phyloP scores from a whole-genome alignment of 2,113 vertebrate genomes.

The Solenodon paradoxus region DNA sequence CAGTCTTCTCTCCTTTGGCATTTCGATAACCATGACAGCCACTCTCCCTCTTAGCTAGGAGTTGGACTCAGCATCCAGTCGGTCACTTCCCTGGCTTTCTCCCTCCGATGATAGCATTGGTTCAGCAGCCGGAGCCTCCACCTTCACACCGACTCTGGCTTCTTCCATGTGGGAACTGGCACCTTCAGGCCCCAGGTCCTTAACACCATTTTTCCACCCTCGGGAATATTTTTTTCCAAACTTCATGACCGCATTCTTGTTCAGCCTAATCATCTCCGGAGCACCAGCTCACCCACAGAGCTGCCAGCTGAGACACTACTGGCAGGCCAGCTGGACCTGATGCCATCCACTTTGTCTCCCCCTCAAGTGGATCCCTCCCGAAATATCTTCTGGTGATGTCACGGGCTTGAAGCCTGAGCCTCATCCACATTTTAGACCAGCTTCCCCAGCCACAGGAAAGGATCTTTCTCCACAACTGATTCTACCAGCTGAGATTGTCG shows the following conservation, averaged over 20 bases:
- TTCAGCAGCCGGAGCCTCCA: not conserved
- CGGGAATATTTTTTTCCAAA: not conserved
- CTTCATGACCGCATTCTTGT: not conserved
- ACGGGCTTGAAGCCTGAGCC: not conserved
- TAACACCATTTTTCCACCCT: not conserved
- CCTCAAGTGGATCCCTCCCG: not conserved
- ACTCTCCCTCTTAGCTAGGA: not conserved
- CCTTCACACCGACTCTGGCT: not conserved
- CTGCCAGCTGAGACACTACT: not conserved
- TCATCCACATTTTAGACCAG: constrained; percentile 45
- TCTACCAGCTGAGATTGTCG: constrained; percentile 54
- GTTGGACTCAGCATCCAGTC: not conserved
- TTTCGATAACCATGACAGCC: not conserved
- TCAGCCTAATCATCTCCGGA: not conserved
- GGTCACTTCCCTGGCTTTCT: not conserved
- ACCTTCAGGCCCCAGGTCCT: not conserved
- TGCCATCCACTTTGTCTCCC: not conserved
- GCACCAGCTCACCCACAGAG: not conserved
- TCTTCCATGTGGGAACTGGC: not conserved
- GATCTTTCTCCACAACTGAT: constrained; percentile 10
- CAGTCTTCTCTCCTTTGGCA: not conserved
- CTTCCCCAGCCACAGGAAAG: not conserved
- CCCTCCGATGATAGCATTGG: not conserved
- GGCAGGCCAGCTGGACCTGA: not conserved
- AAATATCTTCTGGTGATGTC: constrained; percentile 45